Evolutionary conservation across 2,888 invertebrate species (phyloP).

Genomic region (Plebejus melissa): DNA sequence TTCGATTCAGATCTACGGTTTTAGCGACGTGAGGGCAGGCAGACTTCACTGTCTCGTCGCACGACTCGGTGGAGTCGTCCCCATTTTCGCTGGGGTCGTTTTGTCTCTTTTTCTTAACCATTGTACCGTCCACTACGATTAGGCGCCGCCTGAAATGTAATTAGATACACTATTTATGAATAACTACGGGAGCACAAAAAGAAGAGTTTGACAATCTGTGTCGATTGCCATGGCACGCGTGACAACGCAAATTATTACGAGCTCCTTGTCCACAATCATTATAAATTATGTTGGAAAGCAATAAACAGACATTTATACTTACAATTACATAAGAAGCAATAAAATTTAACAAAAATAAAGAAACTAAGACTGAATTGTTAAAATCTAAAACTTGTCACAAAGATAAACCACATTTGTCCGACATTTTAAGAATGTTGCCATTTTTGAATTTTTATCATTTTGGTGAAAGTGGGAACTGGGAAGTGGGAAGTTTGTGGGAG

Average conservation of each 20-base stretch:
- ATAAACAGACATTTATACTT: conserved; percentile 47
- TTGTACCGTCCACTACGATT: conserved; percentile 63
- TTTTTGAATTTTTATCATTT: conserved; percentile 39
- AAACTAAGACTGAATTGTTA: conserved; percentile 48
- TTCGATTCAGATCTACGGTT: conserved; percentile 80
- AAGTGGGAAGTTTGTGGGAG: not conserved
- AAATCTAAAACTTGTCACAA: conserved; percentile 60
- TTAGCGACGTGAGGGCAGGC: conserved; percentile 85
- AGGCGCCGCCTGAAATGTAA: conserved; percentile 70
- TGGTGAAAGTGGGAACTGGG: not conserved
- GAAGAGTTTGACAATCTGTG: conserved; percentile 76
- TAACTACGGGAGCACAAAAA: conserved; percentile 72
- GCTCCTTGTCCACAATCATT: conserved; percentile 40
- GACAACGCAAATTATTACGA: conserved; percentile 71
- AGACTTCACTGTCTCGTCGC: conserved; percentile 82
- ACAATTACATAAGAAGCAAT: conserved; percentile 62
- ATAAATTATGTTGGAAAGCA: conserved; percentile 39
- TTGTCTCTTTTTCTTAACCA: conserved; percentile 88
- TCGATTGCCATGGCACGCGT: conserved; percentile 77
- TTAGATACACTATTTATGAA: conserved; percentile 74
- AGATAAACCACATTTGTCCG: conserved; percentile 66
- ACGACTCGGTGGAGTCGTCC: conserved; percentile 85
- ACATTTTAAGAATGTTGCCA: conserved; percentile 69
- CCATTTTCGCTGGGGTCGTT: conserved; percentile 81
- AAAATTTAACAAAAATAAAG: conserved; percentile 45